phyloP scores from a whole-genome alignment of 2,113 vertebrate genomes.

The Zosterops pallidus region DNA sequence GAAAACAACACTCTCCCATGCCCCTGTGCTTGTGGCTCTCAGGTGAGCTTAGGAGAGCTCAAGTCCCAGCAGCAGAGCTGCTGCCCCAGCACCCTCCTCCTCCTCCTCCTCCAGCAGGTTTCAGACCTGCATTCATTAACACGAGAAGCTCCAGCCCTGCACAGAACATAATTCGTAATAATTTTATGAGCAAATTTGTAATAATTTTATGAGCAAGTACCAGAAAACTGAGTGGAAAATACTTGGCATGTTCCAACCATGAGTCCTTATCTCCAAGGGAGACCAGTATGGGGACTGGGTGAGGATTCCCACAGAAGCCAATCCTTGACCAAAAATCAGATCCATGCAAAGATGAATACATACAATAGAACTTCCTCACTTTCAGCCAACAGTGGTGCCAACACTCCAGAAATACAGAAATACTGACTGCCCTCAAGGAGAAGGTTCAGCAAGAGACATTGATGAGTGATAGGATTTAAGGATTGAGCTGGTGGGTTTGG shows the following conservation, averaged over 20 bases:
- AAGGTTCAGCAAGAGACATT: not conserved
- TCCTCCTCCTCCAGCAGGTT: not conserved
- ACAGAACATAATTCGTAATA: fast-evolving
- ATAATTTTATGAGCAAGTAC: not conserved
- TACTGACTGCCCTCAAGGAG: not conserved
- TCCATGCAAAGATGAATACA: not conserved
- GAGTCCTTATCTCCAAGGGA: not conserved
- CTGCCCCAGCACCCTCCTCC: not conserved
- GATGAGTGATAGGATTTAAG: fast-evolving
- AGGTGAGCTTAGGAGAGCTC: not conserved
- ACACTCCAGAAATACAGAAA: not conserved
- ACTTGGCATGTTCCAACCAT: fast-evolving
- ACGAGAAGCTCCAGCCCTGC: not conserved
- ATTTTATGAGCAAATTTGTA: not conserved
- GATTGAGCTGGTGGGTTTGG: not conserved
- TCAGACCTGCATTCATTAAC: fast-evolving
- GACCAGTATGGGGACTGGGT: not conserved
- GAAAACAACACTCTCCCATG: fast-evolving
- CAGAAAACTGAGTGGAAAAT: not conserved
- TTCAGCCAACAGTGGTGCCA: not conserved
- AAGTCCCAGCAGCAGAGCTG: not conserved
- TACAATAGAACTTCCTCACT: not conserved
- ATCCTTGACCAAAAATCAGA: not conserved
- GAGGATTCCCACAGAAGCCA: not conserved
- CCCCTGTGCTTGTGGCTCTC: not conserved